Evolutionary conservation across 2,113 vertebrate species (phyloP).

Genomic region (Bubo blakistoni): DNA sequence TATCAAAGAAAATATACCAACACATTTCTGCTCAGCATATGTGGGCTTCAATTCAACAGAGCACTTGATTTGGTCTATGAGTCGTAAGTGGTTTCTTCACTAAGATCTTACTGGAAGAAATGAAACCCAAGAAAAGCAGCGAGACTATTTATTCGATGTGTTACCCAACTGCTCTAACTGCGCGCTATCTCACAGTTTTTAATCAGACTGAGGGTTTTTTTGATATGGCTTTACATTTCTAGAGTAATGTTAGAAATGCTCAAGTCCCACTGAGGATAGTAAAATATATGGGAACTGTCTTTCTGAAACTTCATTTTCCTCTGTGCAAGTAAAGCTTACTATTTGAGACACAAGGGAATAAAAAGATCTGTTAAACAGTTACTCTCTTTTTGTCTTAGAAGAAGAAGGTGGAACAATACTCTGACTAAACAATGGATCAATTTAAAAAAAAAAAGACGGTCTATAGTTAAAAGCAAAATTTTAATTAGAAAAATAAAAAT

Average conservation of each 20-base stretch:
- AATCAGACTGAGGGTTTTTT: neutral
- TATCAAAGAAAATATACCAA: conserved; percentile 16
- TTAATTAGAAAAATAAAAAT: neutral
- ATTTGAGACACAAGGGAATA: neutral
- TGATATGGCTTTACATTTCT: conserved; percentile 14
- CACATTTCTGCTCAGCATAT: neutral
- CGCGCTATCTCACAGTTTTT: neutral
- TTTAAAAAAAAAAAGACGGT: neutral
- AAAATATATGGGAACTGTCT: conserved; percentile 5
- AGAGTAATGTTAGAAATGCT: neutral
- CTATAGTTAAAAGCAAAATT: neutral
- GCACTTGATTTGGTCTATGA: neutral
- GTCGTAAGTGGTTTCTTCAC: neutral
- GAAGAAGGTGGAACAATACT: neutral
- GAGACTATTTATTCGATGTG: neutral
- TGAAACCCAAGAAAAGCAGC: neutral
- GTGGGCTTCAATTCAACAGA: neutral
- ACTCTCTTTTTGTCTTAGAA: neutral
- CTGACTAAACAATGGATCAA: neutral
- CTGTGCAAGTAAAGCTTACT: neutral
- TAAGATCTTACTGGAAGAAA: neutral
- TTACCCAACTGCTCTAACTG: neutral
- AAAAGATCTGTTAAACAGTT: conserved; percentile 53
- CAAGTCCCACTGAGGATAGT: neutral
- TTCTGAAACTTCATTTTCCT: conserved; percentile 46